Evolutionary conservation across 1,140 invertebrate species (phyloP), one percentile per base, ranked within the genome.

Genomic region (Centruroides sculpturatus): DNA sequence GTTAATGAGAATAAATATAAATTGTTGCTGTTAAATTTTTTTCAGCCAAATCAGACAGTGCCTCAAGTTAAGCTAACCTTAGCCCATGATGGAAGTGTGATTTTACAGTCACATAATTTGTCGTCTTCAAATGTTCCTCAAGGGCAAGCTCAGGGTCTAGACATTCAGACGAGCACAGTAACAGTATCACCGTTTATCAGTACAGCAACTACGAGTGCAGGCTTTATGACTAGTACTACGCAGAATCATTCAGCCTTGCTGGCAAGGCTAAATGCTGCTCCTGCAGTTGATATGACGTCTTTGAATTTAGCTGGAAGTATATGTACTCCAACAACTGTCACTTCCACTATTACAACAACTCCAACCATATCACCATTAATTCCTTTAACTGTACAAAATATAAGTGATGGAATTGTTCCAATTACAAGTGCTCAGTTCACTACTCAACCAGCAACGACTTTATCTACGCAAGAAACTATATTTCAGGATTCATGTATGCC

Each of bases 71-170:
- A 68, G 53, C 23, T 69, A 35, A 52, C 68, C 5, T 56, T 70
- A 23, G 57, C 64, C 10, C 67, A 67, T 50, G 69, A 70, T 60
- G 69, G 69, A 2, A 68, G 65, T 59, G 57, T 70, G 12, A 63
- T 68, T 13, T n/a, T 70, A 35, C 66, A 69, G 36, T 57, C 64
- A 12, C 64, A 59, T 10, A 52, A 46, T 50, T 34, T 61, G 41
- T 41, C 41, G 5, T 41, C 41, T 41, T 41, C 41, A 41, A 41
- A 41, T 41, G 41, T 41, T 41, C 41, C 41, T 41, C 41, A 54
- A 52, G 51, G 51, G 35, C 62, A 63, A 48, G 35, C 59, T 11
- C 49, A 56, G 36, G 55, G 53, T 13, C 56, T 57, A 13, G 53
- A 57, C 41, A 48, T 52, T 7, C 47, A 49, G 7, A 54, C 50